Evolutionary conservation across 2,113 vertebrate species (phyloP), one percentile per base, ranked within the genome.

Genomic region (Macrotis lagotis): DNA sequence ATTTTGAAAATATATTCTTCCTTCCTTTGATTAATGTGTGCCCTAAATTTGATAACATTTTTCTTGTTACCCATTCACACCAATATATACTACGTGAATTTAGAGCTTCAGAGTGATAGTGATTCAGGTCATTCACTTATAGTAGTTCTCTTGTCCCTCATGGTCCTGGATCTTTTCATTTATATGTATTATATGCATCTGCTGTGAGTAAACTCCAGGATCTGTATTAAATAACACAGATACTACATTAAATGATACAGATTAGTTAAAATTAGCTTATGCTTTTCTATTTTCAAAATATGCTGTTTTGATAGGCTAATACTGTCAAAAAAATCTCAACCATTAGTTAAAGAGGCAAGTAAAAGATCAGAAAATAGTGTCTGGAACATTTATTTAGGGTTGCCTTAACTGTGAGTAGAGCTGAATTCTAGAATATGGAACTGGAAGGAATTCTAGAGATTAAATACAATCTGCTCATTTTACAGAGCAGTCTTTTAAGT

Each of bases 321-420:
- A 44, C 37, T 24, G 14, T 44, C 31, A 83, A 83, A 83, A 83
- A 83, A 83, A 44, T 9, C n/a, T 83, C 5, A n/a, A 83, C 37
- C 3, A 19, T 22, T 44, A 83, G 1, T 83, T 44, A 44, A n/a
- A 83, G 37, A 83, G 16, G 6, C 37, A 83, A 83, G 66, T 7
- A 5, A 7, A 44, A 83, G 1, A 44, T 83, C 66, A 83, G 66
- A 22, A 83, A 59, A n/a, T 3, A 83, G 66, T 22, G 37, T 22
- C 37, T 83, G 66, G 5, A 83, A 16, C 66, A 83, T 83, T 83
- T 83, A 83, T n/a, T 83, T 7, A 83, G 66, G 37, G 66, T 83
- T 83, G 6, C 16, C 7, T 88, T 26, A 31, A 88, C 88, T 92
- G 47, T 90, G 88, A 93, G 91, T 96, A 90, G 91, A 9, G 44